phyloP scores from a whole-genome alignment of 2,888 invertebrate species.

The Unio delphinus region DNA sequence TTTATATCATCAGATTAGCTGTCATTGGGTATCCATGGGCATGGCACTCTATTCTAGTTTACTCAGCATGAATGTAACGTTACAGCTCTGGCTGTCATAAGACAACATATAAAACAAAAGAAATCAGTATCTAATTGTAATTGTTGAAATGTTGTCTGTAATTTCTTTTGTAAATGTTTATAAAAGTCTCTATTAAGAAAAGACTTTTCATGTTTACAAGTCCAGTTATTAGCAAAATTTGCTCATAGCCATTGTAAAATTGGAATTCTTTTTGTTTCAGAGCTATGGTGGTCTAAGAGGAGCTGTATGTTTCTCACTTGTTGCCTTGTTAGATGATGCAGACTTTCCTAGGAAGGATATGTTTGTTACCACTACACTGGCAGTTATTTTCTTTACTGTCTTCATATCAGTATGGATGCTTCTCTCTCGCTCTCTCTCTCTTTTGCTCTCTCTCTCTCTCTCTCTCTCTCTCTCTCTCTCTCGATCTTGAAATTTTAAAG shows the following conservation, averaged over 20 bases:
- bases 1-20: too few relatives aligned
- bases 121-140: too few relatives aligned
- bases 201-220: background rate
- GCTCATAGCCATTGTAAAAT: background rate
- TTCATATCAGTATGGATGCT: constrained; percentile 82
- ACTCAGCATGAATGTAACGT: too few relatives aligned
- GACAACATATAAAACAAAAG: too few relatives aligned
- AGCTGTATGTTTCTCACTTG: constrained; percentile 76
- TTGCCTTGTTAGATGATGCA: constrained; percentile 71
- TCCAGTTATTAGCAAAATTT: too few relatives aligned
- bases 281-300: constrained; percentile 76
- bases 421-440: background rate
- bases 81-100: too few relatives aligned
- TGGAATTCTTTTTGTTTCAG: constrained; percentile 45
- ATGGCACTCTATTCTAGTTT: too few relatives aligned
- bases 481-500: too few relatives aligned
- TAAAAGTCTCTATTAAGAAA: too few relatives aligned
- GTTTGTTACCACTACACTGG: constrained; percentile 94
- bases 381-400: constrained; percentile 98
- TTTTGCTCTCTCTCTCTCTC: background rate
- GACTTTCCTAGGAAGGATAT: constrained; percentile 62
- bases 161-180: too few relatives aligned
- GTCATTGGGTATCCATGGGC: too few relatives aligned
- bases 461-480: background rate
- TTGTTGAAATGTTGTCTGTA: too few relatives aligned